Evolutionary conservation across 2,888 invertebrate genomes (phyloP).

Genomic region (Tribolium freemani): DNA sequence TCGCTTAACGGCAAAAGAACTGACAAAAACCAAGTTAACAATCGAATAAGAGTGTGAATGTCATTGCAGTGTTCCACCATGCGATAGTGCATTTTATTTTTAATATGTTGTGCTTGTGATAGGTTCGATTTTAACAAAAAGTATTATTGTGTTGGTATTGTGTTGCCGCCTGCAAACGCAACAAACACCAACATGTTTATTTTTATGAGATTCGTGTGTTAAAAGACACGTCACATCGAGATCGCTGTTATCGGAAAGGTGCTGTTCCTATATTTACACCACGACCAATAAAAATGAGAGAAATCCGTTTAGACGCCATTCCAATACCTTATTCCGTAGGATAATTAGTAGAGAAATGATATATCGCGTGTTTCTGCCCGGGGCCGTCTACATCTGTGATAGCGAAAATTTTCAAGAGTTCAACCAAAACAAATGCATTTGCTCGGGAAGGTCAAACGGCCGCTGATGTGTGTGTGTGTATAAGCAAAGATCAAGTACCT

Average conservation of each 20-base stretch:
- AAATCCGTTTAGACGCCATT: constrained; percentile 36
- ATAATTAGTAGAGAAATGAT: constrained; percentile 29
- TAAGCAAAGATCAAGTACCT: constrained; percentile 54
- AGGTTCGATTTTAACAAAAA: constrained; percentile 31
- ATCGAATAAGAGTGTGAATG: constrained; percentile 48
- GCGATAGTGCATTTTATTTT: constrained; percentile 40
- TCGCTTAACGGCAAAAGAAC: constrained; percentile 6
- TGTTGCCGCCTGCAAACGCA: constrained; percentile 14
- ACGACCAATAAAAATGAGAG: constrained; percentile 38
- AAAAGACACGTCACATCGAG: constrained; percentile 40
- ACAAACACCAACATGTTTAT: constrained; percentile 39
- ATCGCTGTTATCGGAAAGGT: constrained; percentile 39
- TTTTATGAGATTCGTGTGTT: constrained; percentile 33
- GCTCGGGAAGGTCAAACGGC: constrained; percentile 29
- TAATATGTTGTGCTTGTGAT: constrained; percentile 38
- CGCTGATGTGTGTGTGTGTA: constrained; percentile 39
- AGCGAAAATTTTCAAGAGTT: constrained; percentile 3
- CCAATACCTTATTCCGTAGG: constrained; percentile 37
- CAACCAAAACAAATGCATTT: constrained; percentile 14
- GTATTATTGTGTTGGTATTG: constrained; percentile 36
- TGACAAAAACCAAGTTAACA: constrained; percentile 45
- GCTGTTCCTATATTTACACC: constrained; percentile 44
- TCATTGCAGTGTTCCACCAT: constrained; percentile 42
- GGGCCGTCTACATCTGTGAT: constrained; percentile 39
- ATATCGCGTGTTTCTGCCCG: constrained; percentile 25